Percentiles rank a stretch among this genome's conserved stretches.
These are phyloP conservation scores for Enteromius thamalakanensis DNA, from an alignment of 2,797 vertebrate species.

Conservation along the genomic window DNA sequence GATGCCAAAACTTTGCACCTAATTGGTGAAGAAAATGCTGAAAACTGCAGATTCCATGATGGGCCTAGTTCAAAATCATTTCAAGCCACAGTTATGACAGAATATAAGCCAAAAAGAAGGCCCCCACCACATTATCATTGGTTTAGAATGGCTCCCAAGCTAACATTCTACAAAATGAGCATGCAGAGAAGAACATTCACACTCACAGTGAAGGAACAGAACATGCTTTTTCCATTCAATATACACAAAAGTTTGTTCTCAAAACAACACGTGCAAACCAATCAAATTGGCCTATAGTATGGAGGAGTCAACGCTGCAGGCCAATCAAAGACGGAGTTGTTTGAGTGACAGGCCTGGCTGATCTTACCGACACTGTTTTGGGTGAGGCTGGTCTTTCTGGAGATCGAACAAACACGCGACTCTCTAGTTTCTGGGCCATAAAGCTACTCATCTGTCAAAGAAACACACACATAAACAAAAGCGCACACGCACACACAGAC, in stretches of 20 bases:
- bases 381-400: constrained; percentile 80
- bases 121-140: constrained; percentile 60
- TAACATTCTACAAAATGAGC: background rate
- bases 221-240: constrained; percentile 54
- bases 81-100: constrained; percentile 64
- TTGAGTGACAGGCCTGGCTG: constrained; percentile 58
- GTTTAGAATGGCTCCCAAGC: background rate
- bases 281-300: constrained; percentile 61
- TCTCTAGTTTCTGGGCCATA: constrained; percentile 87
- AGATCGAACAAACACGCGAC: constrained; percentile 83
- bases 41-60: background rate
- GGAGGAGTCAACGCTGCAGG: constrained; percentile 57
- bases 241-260: constrained; percentile 34
- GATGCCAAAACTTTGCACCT: background rate
- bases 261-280: constrained; percentile 66
- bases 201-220: constrained; percentile 18
- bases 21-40: background rate
- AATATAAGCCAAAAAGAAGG: constrained; percentile 60
- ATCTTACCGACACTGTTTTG: constrained; percentile 85
- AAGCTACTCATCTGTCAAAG: constrained; percentile 84
- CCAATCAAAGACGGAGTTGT: constrained; percentile 58
- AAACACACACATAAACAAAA: constrained; percentile 72
- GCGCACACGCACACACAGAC: background rate
- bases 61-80: constrained; percentile 34
- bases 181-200: constrained; percentile 25